Evolutionary conservation across 2,797 vertebrate species (phyloP).

Genomic region (Muscicapa striata): DNA sequence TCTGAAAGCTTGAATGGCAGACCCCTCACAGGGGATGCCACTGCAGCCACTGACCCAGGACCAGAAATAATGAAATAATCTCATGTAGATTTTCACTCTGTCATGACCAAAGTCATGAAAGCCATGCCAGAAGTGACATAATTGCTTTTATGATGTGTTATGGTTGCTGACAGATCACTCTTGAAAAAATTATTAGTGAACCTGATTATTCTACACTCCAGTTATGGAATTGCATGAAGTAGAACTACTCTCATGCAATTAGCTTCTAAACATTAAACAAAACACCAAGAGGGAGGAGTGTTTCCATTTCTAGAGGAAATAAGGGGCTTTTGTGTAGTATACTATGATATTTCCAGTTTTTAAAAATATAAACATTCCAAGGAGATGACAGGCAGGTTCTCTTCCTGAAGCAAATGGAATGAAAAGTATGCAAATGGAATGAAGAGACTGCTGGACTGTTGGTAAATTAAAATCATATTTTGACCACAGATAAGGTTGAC

Average conservation of each 20-base stretch:
- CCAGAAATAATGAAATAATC: not conserved
- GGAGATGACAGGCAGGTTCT: not conserved
- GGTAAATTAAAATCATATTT: not conserved
- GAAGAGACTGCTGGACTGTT: not conserved
- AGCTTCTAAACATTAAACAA: not conserved
- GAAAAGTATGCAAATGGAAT: not conserved
- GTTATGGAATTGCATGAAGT: not conserved
- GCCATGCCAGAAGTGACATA: not conserved
- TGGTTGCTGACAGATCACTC: conserved; percentile 7
- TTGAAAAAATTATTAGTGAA: conserved; percentile 18
- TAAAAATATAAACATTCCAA: not conserved
- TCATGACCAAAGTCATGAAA: not conserved
- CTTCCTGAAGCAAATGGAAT: not conserved
- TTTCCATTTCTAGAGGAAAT: not conserved
- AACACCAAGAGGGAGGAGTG: not conserved
- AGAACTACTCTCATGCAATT: not conserved
- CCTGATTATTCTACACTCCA: not conserved
- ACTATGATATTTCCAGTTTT: not conserved
- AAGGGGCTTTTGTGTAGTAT: not conserved
- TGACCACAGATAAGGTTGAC: not conserved
- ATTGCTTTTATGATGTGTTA: conserved; percentile 18
- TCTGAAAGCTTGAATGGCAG: not conserved
- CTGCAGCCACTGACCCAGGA: not conserved
- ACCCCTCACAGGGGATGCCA: not conserved
- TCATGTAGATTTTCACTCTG: conserved; percentile 8